Evolutionary conservation across 2,113 vertebrate genomes (phyloP), one percentile per base, ranked within the genome.

Genomic region (Progne subis): DNA sequence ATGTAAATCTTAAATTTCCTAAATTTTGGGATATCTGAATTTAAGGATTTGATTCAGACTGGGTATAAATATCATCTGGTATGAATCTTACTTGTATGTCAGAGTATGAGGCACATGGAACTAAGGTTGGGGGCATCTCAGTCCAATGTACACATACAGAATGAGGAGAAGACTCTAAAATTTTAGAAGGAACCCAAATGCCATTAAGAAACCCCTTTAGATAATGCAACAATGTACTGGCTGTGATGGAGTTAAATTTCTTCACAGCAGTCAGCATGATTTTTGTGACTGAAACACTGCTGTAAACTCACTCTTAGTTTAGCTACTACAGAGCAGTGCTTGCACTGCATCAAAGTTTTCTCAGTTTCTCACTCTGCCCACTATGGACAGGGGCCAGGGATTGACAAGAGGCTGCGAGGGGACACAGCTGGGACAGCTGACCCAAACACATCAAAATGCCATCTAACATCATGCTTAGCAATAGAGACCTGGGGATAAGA

Each of bases 381-480:
- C 14, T 61, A 7, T 0, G 2, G 55, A 8, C 0, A 2, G 52
- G 39, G 8, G 26, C 11, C 2, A 2, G 13, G 25, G 28, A 37
- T 12, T 10, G 29, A 18, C 39, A 71, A 80, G 53, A 86, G 13
- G 26, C 14, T 59, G 34, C 0, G 3, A 70, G 17, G 13, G 14
- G 55, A 75, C 24, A 49, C 12, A 79, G 31, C 5, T 34, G 28
- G 16, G 46, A 68, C 47, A 63, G 39, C 6, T 70, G 31, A 74
- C 7, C 10, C 12, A 21, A 50, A 7, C 4, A 55, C 46, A 70
- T 31, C 44, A 79, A 47, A 76, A 1, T 28, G 31, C 23, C 24
- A 44, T 26, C 32, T 15, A 79, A 46, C 2, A 29, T 39, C 20
- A 18, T 7, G 17, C 8, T 83, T 32, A 80, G 31, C 44, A 82